Base-by-base conservation (phyloP, 30 jellyfish, hydroid and myxozoan species). In the Haliclystus octoradiatus region DNA sequence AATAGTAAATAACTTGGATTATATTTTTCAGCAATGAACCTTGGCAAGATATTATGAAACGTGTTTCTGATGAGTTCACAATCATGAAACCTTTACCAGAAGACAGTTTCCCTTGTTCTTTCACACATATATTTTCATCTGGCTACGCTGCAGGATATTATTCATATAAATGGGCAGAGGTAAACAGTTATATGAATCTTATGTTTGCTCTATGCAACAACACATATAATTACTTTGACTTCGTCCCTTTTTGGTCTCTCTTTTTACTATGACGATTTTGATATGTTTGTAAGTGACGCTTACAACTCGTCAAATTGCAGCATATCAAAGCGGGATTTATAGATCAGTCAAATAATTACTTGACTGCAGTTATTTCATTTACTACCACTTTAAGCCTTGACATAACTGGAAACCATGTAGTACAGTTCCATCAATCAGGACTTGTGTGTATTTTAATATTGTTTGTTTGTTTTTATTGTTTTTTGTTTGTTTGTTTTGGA, bases 141-240 rank as follows among this genome's bases (percentile, higher is more conserved):
- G 93, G 96, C 66, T 85, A 85, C 73, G 96, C 96, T 27, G 96
- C 96, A 53, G 96, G 96, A 1, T 85, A 85, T 51, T 85, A 85
- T 49, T 85, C 96, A 19, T 85, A 85, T 66, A 85, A 77, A 63
- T 85, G 96, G 96, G 96, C 96, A 31, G 96, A 85, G 93, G 96
- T 85, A 66, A 28, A 2, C 5, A 7, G n/a, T 12, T 7, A 46
- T 46, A 7, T 7, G n/a, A 12, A 46, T 46, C n/a, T 46, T 46
- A 46, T n/a, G n/a, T 46, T 12, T 12, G n/a, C n/a, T n/a, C n/a
- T n/a, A n/a, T n/a, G n/a, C n/a, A n/a, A n/a, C n/a, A n/a, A n/a
- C n/a, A n/a, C n/a, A 12, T 46, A 12, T 46, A n/a, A n/a, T 46
- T 7, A 7, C 60, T 46, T n/a, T 46, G 60, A 46, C 60, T 7